Evolutionary conservation across 30 jellyfish, hydroid and myxozoan species (phyloP).

Genomic region (Turritopsis dohrnii): DNA sequence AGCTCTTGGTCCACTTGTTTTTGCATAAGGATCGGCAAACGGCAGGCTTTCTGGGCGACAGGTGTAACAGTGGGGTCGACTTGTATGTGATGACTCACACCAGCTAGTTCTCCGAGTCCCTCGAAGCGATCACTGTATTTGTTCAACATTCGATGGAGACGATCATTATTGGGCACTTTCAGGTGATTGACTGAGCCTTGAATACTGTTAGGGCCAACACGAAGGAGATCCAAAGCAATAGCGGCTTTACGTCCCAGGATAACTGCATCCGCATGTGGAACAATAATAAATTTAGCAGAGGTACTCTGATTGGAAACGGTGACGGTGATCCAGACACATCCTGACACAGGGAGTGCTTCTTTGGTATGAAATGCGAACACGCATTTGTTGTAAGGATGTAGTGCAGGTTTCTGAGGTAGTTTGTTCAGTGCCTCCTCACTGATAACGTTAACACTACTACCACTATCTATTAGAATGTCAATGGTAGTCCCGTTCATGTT

Average conservation of each 20-base stretch:
- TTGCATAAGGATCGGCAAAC: slow-evolving; percentile 38
- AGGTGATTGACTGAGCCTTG: too few species aligned
- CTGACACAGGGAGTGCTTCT: not conserved
- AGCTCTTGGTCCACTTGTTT: slow-evolving; percentile 34
- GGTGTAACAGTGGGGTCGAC: slow-evolving; percentile 30
- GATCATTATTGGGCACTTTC: not conserved
- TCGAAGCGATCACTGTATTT: slow-evolving; percentile 27
- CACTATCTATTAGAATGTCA: slow-evolving; percentile 32
- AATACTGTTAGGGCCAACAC: slow-evolving; percentile 1
- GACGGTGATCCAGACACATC: not conserved
- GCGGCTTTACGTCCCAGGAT: slow-evolving; percentile 16
- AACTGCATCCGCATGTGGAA: not conserved
- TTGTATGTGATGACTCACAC: slow-evolving; percentile 6
- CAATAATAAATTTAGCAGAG: slow-evolving; percentile 7
- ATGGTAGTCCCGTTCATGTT: not conserved
- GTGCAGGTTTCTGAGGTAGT: slow-evolving; percentile 18
- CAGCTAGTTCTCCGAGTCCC: slow-evolving; percentile 39
- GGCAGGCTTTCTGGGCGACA: slow-evolving; percentile 39
- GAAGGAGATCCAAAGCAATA: slow-evolving; percentile 8
- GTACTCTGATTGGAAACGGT: not conserved
- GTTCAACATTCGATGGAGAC: not conserved
- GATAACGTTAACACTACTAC: slow-evolving; percentile 27
- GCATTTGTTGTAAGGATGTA: not conserved
- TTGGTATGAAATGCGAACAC: slow-evolving; percentile 6
- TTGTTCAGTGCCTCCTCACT: not conserved